Evolutionary conservation across 2,888 invertebrate genomes (phyloP), one percentile per base, ranked within the genome.

Genomic region (Heterodera filipjevi): DNA sequence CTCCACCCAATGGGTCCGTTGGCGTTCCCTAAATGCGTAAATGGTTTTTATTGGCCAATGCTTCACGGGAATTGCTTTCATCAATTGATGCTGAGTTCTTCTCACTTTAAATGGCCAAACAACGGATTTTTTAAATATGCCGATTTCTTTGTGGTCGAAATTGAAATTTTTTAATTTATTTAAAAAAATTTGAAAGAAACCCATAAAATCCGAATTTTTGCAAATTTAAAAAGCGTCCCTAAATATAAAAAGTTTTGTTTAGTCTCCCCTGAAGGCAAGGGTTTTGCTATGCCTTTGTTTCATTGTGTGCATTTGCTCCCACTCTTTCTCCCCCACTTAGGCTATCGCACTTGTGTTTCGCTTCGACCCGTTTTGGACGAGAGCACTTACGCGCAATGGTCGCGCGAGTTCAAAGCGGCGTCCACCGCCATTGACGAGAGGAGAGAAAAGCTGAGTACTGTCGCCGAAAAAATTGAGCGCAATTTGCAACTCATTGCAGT

Each of bases 291-390:
- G n/a, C n/a, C n/a, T n/a, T n/a, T n/a, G n/a, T n/a, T n/a, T n/a
- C n/a, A n/a, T n/a, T n/a, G n/a, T n/a, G n/a, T n/a, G n/a, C n/a
- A n/a, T n/a, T n/a, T n/a, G n/a, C n/a, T n/a, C n/a, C n/a, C n/a
- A n/a, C n/a, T n/a, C n/a, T n/a, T n/a, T n/a, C n/a, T n/a, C n/a
- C n/a, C n/a, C n/a, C n/a, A n/a, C n/a, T 46, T 46, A 66, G 92
- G 92, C 5, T 92, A 98, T 83, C 92, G 99, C 78, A 99, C 99
- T 0, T 99, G 70, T 98, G 98, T 88, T 94, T 95, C 90, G 97
- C 96, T 0, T 93, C 93, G 22, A 93, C 94, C n/a, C 0, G 94
- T 94, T 82, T 93, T 99, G 81, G 92, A 93, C 0, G 92, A 93
- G n/a, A 92, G 92, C 39, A 92, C 93, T 68, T 98, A 96, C 89